A percentile compares a stretch with the other conserved stretches of the same genome.
These are phyloP conservation scores for Sphaerophoria rueppellii DNA, from an alignment of 2,888 invertebrate species.

Conservation along the genomic window DNA sequence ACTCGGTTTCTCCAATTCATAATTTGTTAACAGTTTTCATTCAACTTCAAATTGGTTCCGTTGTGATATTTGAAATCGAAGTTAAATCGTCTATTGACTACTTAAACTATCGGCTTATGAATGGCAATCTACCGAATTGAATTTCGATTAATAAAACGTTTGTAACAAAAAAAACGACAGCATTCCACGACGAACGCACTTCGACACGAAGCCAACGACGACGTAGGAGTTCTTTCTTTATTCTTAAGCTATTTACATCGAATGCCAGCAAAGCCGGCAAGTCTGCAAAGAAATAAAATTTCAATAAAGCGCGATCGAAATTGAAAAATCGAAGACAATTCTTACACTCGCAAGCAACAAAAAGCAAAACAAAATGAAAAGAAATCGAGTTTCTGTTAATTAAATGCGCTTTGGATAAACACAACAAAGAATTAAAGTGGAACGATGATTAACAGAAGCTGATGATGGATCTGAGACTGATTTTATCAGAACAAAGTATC, in stretches of 20 bases:
- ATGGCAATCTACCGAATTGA: slow-evolving; percentile 41
- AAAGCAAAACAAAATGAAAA: slow-evolving; percentile 27
- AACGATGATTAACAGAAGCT: slow-evolving; percentile 8
- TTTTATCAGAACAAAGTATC: not conserved
- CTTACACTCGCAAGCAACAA: not conserved
- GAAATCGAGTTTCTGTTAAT: slow-evolving; percentile 17
- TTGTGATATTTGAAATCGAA: slow-evolving; percentile 39
- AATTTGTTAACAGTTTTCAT: slow-evolving; percentile 21
- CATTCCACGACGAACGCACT: not conserved
- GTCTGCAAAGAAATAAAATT: slow-evolving; percentile 34
- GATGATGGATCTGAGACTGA: not conserved
- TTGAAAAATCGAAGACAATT: not conserved
- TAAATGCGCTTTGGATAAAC: slow-evolving; percentile 9
- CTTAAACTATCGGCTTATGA: slow-evolving; percentile 31
- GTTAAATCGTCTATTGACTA: slow-evolving; percentile 51
- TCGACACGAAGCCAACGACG: not conserved
- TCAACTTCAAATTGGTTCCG: slow-evolving; percentile 18
- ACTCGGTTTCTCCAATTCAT: slow-evolving; percentile 50
- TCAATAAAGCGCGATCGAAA: slow-evolving; percentile 16
- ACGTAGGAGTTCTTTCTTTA: slow-evolving; percentile 27
- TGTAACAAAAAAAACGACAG: not conserved
- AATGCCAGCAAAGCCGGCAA: slow-evolving; percentile 13
- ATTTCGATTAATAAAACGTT: slow-evolving; percentile 48
- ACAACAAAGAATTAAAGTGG: slow-evolving; percentile 16
- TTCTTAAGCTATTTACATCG: not conserved